Evolutionary conservation across 92 coral and sea anemone genomes (phyloP).

Genomic region (Heteractis magnifica): DNA sequence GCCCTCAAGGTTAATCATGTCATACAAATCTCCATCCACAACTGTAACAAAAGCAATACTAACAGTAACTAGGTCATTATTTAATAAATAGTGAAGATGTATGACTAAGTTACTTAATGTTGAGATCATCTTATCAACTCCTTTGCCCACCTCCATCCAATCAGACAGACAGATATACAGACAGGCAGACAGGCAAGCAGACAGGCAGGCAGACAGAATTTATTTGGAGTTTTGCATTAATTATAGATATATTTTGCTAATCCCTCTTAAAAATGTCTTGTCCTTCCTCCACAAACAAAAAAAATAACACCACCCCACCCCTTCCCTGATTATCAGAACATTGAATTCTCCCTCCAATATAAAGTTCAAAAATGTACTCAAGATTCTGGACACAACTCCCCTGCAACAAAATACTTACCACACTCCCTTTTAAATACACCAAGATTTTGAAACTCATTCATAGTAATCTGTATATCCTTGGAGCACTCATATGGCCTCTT

Average conservation of each 20-base stretch:
- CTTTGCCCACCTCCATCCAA: no score
- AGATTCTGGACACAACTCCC: not conserved
- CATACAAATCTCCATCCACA: constrained; percentile 28
- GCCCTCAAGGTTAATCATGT: constrained; percentile 29
- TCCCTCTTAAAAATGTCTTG: not conserved
- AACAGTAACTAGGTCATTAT: not conserved
- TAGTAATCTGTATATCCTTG: not conserved
- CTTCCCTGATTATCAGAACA: not conserved
- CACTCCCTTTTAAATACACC: constrained; percentile 11
- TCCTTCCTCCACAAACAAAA: not conserved
- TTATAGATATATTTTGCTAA: no score
- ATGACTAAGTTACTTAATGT: no score
- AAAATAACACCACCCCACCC: not conserved
- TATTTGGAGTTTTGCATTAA: no score
- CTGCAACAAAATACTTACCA: constrained; percentile 8
- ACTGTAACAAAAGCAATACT: not conserved
- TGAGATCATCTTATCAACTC: no score
- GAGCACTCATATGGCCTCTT: not conserved
- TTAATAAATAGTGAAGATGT: no score
- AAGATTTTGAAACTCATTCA: not conserved
- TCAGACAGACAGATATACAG: no score
- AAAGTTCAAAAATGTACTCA: not conserved
- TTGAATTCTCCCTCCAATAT: not conserved
- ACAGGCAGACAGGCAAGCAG: not conserved
- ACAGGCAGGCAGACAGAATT: no score